A percentile compares a stretch with the other conserved stretches of the same genome.
These are phyloP conservation scores for Drosophila helvetica DNA, from an alignment of 2,888 invertebrate genomes.

Conservation along the genomic window DNA sequence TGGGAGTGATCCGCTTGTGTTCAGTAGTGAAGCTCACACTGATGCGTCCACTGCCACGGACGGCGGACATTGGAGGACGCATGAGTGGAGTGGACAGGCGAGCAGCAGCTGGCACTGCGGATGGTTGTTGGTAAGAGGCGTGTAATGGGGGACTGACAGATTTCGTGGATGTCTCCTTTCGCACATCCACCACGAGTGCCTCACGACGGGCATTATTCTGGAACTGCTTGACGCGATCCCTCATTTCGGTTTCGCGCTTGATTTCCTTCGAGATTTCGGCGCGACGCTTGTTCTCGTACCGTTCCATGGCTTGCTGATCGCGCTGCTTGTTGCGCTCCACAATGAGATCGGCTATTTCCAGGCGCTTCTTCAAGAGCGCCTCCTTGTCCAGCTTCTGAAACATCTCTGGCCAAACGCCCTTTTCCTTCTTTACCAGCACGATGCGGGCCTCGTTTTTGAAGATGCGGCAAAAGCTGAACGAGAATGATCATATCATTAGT, in stretches of 20 bases:
- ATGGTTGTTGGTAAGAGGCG: constrained; percentile 19
- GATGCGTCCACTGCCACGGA: constrained; percentile 79
- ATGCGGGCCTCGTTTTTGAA: constrained; percentile 82
- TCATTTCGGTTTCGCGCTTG: constrained; percentile 78
- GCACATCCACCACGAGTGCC: constrained; percentile 76
- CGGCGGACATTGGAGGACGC: constrained; percentile 66
- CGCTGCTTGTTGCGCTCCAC: constrained; percentile 81
- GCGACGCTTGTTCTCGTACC: constrained; percentile 80
- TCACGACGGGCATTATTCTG: constrained; percentile 76
- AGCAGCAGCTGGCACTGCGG: constrained; percentile 32
- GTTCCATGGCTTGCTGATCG: constrained; percentile 78
- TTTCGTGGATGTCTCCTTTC: constrained; percentile 67
- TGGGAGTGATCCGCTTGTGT: constrained; percentile 75
- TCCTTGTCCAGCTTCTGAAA: constrained; percentile 81
- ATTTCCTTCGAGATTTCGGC: constrained; percentile 81
- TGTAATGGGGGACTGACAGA: constrained; percentile 53
- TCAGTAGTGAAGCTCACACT: constrained; percentile 80
- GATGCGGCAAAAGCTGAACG: constrained; percentile 77
- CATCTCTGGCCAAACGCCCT: constrained; percentile 81
- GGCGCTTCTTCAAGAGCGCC: constrained; percentile 76
- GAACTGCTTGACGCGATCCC: constrained; percentile 80
- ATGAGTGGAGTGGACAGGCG: constrained; percentile 69
- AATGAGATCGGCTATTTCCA: constrained; percentile 80
- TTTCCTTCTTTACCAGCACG: constrained; percentile 78
- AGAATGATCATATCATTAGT: neutral